Base-by-base conservation (phyloP, 2,113 vertebrate genomes). In the Pontoporia blainvillei region DNA sequence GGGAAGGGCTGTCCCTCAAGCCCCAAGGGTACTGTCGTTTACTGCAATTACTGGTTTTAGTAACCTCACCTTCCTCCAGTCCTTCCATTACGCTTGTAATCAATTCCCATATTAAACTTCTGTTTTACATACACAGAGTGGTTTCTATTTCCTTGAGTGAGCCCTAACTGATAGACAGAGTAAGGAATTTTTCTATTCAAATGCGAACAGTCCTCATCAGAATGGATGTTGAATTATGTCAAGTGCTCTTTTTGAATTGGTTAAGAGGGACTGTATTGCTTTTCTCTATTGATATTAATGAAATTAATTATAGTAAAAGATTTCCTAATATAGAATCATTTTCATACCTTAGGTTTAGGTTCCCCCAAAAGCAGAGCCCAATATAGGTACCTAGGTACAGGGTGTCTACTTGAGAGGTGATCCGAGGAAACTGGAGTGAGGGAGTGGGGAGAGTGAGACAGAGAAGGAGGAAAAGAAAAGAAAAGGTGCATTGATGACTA, bases 111-210 rank as follows among this genome's bases (percentile, higher is more conserved):
- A 44, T 41, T 78, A 91, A 93, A 75, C 52, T 57, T 94, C 34
- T 81, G 11, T 78, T 96, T 86, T 57, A 78, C 25, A 46, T 25
- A 18, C 7, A 12, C 34, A 25, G n/a, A 82, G 25, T 49, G 49
- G 57, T 66, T 79, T 79, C 64, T 72, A 14, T 73, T 61, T 72
- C 64, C 69, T 83, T 88, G 14, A 92, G n/a, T 64, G 39, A 46
- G 13, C 54, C 17, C 61, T 66, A 92, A 86, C 27, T 76, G 34
- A 64, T 72, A 64, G 6, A 76, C 13, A 57, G 7, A 86, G 39
- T 54, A 95, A 92, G 15, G 18, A 78, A 49, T 90, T 92, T 92
- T 82, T 90, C 92, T 54, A 85, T 87, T 94, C 61, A 81, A 79
- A 73, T 73, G 78, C 71, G 91, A 79, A 81, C 44, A 62, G 27